Evolutionary conservation across 2,113 vertebrate genomes (phyloP).

Genomic region (Pachypanchax playfairii): DNA sequence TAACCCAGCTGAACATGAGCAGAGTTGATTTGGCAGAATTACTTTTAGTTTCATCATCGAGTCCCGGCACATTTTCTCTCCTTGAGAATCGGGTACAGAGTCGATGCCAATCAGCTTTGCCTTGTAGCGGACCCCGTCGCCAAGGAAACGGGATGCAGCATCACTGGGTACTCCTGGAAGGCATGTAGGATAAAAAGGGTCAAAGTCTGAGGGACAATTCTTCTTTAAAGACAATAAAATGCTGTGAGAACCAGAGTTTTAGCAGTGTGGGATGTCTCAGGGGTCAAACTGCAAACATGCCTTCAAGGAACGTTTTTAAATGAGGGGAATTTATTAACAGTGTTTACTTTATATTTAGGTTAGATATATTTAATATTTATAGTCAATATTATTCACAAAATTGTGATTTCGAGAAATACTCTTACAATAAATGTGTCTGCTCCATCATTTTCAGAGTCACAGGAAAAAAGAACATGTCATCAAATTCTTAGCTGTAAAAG

Average conservation of each 20-base stretch:
- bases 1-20: background rate
- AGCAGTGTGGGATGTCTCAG: too few relatives aligned
- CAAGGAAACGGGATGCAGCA: constrained; percentile 65
- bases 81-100: constrained; percentile 84
- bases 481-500: constrained; percentile 5
- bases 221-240: too few relatives aligned
- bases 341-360: too few relatives aligned
- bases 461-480: background rate
- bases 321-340: too few relatives aligned
- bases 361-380: too few relatives aligned
- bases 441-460: background rate
- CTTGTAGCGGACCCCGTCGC: constrained; percentile 80
- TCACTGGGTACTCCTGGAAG: constrained; percentile 39
- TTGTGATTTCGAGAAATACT: background rate
- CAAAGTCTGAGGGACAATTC: constrained; percentile 1
- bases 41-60: constrained; percentile 99
- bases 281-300: background rate
- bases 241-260: too few relatives aligned
- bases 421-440: background rate
- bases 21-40: constrained; percentile 18
- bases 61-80: constrained; percentile 95
- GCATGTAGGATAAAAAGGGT: constrained; percentile 2
- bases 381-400: too few relatives aligned
- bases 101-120: constrained; percentile 93
- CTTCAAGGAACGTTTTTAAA: too few relatives aligned